A percentile compares a stretch with the other conserved stretches of the same genome.
Evolutionary conservation across 2,888 invertebrate species (phyloP).

Genomic region (Lasioglossum morio): DNA sequence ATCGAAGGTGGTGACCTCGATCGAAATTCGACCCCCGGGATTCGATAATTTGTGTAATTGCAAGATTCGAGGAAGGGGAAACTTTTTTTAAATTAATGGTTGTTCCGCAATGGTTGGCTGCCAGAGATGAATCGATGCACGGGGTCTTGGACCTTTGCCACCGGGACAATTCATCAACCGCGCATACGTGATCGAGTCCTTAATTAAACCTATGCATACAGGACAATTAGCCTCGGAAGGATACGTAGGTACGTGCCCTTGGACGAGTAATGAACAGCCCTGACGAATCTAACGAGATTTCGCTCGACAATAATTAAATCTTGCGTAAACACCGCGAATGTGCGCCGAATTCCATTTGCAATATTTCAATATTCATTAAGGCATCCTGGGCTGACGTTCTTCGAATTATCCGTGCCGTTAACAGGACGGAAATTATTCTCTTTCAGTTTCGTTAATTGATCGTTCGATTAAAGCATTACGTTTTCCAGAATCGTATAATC

Average conservation of each 20-base stretch:
- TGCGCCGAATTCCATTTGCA: conserved; percentile 21
- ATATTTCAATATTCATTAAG: conserved; percentile 30
- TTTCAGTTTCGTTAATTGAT: not conserved
- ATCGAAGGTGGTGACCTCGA: conserved; percentile 50
- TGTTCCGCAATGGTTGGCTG: conserved; percentile 68
- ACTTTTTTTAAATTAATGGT: conserved; percentile 64
- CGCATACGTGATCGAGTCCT: conserved; percentile 71
- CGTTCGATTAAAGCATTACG: not conserved
- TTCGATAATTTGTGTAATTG: conserved; percentile 69
- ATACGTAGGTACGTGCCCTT: conserved; percentile 27
- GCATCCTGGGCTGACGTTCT: not conserved
- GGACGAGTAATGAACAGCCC: conserved; percentile 41
- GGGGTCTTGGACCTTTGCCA: conserved; percentile 74
- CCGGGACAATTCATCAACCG: conserved; percentile 73
- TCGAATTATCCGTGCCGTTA: not conserved
- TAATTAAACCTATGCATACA: conserved; percentile 76
- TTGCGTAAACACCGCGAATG: not conserved
- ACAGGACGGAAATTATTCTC: not conserved
- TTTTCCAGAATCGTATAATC: not conserved
- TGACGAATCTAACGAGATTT: conserved; percentile 43
- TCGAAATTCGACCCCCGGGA: conserved; percentile 45
- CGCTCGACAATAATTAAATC: conserved; percentile 34
- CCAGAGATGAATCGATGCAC: conserved; percentile 74
- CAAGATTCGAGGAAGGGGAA: conserved; percentile 60
- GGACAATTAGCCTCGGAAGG: conserved; percentile 67